A percentile compares a stretch with the other conserved stretches of the same genome.
These are phyloP conservation scores for Vulpes vulpes DNA, from an alignment of 2,113 vertebrate species.

Conservation along the genomic window DNA sequence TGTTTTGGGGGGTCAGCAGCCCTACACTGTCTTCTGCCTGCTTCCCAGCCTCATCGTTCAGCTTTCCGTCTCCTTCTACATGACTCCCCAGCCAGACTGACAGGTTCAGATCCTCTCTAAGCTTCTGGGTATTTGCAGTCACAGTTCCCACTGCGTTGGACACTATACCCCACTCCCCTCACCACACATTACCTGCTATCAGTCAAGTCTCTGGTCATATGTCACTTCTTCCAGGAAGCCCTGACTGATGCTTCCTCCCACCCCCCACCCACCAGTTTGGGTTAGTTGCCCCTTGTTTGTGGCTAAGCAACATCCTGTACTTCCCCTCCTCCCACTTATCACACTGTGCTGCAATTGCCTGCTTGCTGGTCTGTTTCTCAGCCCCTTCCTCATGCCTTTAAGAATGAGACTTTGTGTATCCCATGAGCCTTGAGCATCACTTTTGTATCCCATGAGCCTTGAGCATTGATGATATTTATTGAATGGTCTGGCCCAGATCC, in stretches of 20 bases:
- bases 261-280: not conserved
- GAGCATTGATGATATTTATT: not conserved
- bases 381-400: not conserved
- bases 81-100: not conserved
- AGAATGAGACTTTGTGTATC: not conserved
- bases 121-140: not conserved
- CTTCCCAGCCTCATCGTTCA: not conserved
- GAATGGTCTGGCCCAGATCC: not conserved
- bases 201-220: not conserved
- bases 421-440: not conserved
- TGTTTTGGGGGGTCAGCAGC: not conserved
- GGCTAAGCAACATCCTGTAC: conserved; percentile 76
- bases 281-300: conserved; percentile 68
- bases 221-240: conserved; percentile 71
- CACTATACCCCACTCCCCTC: too few relatives aligned
- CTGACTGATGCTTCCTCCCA: not conserved
- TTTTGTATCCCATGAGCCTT: not conserved
- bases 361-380: conserved; percentile 43
- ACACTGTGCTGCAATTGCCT: conserved; percentile 47
- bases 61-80: not conserved
- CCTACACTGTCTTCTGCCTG: not conserved
- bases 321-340: conserved; percentile 52
- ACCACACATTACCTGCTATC: not conserved
- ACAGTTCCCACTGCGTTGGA: not conserved
- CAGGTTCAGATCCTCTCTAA: not conserved